Evolutionary conservation across 35 echinoderm and acorn worm genomes (phyloP).

Genomic region (Nesometra sesokonis): DNA sequence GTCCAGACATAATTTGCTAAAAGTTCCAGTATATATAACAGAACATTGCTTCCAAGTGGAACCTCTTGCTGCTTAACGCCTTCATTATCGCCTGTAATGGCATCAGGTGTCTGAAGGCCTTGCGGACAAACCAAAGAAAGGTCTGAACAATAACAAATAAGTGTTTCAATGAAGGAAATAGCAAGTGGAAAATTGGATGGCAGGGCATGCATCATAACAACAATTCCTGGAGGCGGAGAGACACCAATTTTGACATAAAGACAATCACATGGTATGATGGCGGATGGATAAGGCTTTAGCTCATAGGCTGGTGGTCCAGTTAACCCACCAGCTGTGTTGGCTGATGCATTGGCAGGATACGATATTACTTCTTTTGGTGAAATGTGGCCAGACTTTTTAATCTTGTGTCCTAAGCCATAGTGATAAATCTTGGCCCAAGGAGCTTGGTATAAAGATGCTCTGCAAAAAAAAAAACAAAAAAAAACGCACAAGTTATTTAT

Average conservation of each 20-base stretch:
- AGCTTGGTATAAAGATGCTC: constrained; percentile 58
- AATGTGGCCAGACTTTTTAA: constrained; percentile 52
- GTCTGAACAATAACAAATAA: constrained; percentile 24
- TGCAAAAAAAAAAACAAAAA: constrained; percentile 12
- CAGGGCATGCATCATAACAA: constrained; percentile 42
- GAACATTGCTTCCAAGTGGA: constrained; percentile 20
- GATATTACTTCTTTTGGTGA: constrained; percentile 48
- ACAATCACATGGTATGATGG: constrained; percentile 50
- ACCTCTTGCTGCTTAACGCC: constrained; percentile 36
- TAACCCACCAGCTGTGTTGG: constrained; percentile 48
- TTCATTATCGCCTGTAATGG: constrained; percentile 1
- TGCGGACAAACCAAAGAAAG: constrained; percentile 4
- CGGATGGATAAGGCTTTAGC: constrained; percentile 51
- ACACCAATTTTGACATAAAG: constrained; percentile 52
- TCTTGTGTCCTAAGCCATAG: constrained; percentile 60
- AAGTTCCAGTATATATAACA: constrained; percentile 31
- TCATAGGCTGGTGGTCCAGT: constrained; percentile 39
- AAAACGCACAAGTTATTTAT: not conserved
- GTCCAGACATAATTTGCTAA: constrained; percentile 35
- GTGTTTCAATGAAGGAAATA: constrained; percentile 44
- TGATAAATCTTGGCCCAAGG: constrained; percentile 61
- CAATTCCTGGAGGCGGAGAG: constrained; percentile 38
- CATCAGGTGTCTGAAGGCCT: not conserved
- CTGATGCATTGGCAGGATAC: constrained; percentile 52
- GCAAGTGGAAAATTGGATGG: constrained; percentile 59